Base-by-base conservation (phyloP, 1,140 invertebrate species). In the Berghia stephanieae region DNA sequence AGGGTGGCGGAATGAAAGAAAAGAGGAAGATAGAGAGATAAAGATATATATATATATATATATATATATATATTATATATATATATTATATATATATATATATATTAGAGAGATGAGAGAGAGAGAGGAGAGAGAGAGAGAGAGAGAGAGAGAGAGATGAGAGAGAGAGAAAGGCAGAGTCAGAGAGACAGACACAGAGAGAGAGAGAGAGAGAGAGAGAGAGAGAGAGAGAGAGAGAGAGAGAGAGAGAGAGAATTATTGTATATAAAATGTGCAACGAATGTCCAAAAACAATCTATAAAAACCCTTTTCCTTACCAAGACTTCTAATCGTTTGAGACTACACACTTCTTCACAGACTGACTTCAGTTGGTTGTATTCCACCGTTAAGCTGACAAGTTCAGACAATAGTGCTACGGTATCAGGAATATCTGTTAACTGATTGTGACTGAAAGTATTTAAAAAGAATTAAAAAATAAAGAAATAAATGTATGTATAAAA, bases 381-480 rank as follows among this genome's bases (percentile, higher is more conserved):
- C 24, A 85, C 68, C 49, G 86, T 85, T 6, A 91, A 82, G 66
- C 81, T 83, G 38, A 81, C 81, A 70, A 91, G 81, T 52, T 81
- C 83, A 43, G 80, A 78, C 24, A 90, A 69, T 36, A 79, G 49
- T 67, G 84, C 84, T 21, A 91, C 66, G 76, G 82, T 83, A 13
- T 76, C 44, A 38, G 90, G 90, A 13, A 91, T 67, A 13, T 76
- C 74, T 42, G 79, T 82, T 24, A 91, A 78, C 42, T 86, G 83
- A 75, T 91, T 91, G n/a, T 88, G 90, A 81, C 90, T 91, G 80
- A n/a, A 87, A 84, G n/a, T 63, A 18, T 10, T 63, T 8, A 72
- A 44, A 44, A 44, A 6, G 6, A 74, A 38, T 57, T 10, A 13
- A 6, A 16, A 60, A 40, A 55, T 40, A 57, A 63, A 40, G 36